Evolutionary conservation across 2,888 invertebrate species (phyloP), one percentile per base, ranked within the genome.

Genomic region (Epiperipatus broadwayi): DNA sequence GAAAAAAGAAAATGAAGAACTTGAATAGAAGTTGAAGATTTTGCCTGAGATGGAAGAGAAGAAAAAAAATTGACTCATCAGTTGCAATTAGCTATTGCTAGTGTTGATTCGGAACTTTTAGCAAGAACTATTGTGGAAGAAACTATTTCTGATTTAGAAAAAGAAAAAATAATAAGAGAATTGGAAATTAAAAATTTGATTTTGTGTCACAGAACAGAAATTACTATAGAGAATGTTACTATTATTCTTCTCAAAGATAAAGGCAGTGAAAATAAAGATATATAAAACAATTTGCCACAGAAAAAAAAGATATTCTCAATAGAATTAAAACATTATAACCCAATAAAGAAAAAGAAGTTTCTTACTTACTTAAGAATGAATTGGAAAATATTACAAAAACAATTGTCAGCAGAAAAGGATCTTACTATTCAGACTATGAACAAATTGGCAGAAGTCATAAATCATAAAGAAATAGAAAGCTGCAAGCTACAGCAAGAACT

Each of bases 401-500:
- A n/a, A n/a, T n/a, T n/a, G n/a, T n/a, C n/a, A n/a, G n/a, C n/a
- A n/a, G n/a, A n/a, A n/a, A 41, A 41, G 25, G 22, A 36, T 18
- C 69, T 85, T 52, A 85, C 84, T 57, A 76, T 79, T 57, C 81
- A 89, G 64, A 93, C 93, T 36, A 87, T 95, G 46, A 87, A 91
- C 61, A 97, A 95, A 58, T 68, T 97, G 46, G 87, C 91, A 4
- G 91, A 95, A 63, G 81, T 95, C 43, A 80, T 95, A 80, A 87
- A 89, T 59, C 73, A 91, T 53, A 89, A 87, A 54, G 93, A 93
- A 57, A 87, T 89, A 60, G 91, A 93, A 60, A 78, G 81, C 61
- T 73, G 89, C 50, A 81, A 85, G 56, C 63, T 91, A 50, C 89
- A 93, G 57, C 89, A 89, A 55, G 91, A 93, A 57, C 64, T 93